Base-by-base conservation (phyloP, 1,140 invertebrate species). In the Ceratosolen solmsi region DNA sequence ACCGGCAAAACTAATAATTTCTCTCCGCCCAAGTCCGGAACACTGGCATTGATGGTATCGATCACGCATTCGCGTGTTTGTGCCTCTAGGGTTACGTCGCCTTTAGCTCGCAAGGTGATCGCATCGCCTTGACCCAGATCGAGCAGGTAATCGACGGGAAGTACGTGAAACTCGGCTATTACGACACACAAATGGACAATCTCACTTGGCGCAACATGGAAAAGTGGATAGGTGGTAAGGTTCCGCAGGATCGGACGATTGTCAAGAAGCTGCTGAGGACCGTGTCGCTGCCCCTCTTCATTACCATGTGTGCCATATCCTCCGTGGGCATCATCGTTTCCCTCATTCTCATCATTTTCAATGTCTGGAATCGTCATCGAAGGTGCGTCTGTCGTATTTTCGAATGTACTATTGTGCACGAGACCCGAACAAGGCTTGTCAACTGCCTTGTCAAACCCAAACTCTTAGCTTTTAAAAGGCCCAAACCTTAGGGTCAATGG, bases 121-220 rank as follows among this genome's bases (percentile, higher is more conserved):
- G 99, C 86, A 99, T 99, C 87, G 98, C 98, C n/a, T 93, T 98
- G 89, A 99, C 98, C 11, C 97, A 99, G 92, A 98, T 99, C 83
- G 99, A 99, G 90, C 99, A 99, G 91, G 95, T 99, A 92, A 95
- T 95, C 86, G 96, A 98, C 92, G 98, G 98, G 72, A 97, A 96
- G 87, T 99, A 99, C 90, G 94, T 96, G 22, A 96, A 97, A 86
- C 92, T 99, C n/a, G 98, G 98, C 13, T 99, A 97, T 89, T 99
- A 99, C 88, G 98, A 99, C 89, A 97, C 96, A 27, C 96, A 97
- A 87, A 95, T 95, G 49, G 97, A 99, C 89, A 98, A 99, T 92
- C 93, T 99, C 2, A 98, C 97, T 1, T 99, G 98, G 98, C 93
- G 96, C 56, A 95, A 96, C 86, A 94, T 94, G 86, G 98, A 99